Evolutionary conservation across 2,797 vertebrate species (phyloP).

Genomic region (Pelodytes ibericus): DNA sequence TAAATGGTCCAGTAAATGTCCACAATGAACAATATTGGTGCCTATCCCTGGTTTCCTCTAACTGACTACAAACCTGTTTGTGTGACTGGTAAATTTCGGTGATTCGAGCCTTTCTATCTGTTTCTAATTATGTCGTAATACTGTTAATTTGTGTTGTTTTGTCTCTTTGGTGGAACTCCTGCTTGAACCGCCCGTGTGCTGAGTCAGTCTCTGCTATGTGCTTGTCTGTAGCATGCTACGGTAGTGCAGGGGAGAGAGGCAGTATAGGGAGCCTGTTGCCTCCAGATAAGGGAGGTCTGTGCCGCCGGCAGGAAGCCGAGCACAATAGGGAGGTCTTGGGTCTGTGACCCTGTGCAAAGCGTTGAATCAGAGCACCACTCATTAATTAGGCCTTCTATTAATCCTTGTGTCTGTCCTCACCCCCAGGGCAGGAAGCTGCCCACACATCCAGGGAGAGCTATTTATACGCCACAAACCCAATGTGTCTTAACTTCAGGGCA

Average conservation of each 20-base stretch:
- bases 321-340: constrained; percentile 49
- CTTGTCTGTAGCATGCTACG: background rate
- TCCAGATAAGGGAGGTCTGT: constrained; percentile 53
- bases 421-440: constrained; percentile 38
- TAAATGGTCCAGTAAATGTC: too few species aligned
- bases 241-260: background rate
- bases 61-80: too few species aligned
- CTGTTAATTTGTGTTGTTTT: background rate
- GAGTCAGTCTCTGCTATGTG: constrained; percentile 10
- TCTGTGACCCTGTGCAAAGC: constrained; percentile 35
- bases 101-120: too few species aligned
- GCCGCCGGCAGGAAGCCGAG: constrained; percentile 32
- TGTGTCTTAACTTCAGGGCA: constrained; percentile 32
- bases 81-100: too few species aligned
- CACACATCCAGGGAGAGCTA: constrained; percentile 34
- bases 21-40: too few species aligned
- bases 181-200: constrained; percentile 11
- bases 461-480: constrained; percentile 25
- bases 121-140: too few species aligned
- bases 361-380: constrained; percentile 31
- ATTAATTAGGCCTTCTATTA: constrained; percentile 46
- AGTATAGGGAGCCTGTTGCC: constrained; percentile 28
- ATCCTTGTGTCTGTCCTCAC: constrained; percentile 42
- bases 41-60: too few species aligned
- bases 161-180: too few species aligned